Evolutionary conservation across 2,797 vertebrate genomes (phyloP).

Genomic region (Parauchenoglanis ngamensis): DNA sequence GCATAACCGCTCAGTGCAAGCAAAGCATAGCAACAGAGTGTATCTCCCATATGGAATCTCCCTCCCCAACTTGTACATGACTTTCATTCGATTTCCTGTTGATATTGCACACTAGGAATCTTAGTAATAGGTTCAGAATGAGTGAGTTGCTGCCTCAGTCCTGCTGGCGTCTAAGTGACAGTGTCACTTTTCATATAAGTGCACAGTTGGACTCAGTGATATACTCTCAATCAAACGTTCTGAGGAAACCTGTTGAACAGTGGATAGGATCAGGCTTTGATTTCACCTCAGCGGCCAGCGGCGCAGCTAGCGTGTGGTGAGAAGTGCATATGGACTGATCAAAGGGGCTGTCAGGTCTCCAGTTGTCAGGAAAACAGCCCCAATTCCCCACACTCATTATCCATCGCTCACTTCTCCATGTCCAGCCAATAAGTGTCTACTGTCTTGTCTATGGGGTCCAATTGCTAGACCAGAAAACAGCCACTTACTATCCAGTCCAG

Average conservation of each 20-base stretch:
- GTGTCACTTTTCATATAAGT: constrained; percentile 17
- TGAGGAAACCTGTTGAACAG: background rate
- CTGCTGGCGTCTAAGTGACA: constrained; percentile 32
- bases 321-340: constrained; percentile 52
- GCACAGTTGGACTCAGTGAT: constrained; percentile 19
- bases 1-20: constrained; percentile 51
- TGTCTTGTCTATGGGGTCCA: constrained; percentile 29
- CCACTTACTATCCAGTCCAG: constrained; percentile 35
- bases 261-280: constrained; percentile 24
- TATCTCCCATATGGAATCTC: constrained; percentile 14
- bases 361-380: constrained; percentile 32
- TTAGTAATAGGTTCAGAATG: constrained; percentile 30
- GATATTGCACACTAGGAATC: constrained; percentile 20
- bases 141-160: constrained; percentile 11
- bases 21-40: constrained; percentile 24
- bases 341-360: constrained; percentile 43
- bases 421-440: constrained; percentile 31
- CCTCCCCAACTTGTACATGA: background rate
- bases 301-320: constrained; percentile 40
- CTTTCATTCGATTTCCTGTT: constrained; percentile 14
- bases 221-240: constrained; percentile 24
- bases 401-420: constrained; percentile 25
- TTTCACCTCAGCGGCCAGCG: constrained; percentile 36
- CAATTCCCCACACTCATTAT: constrained; percentile 51
- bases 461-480: constrained; percentile 40